Evolutionary conservation across 2,113 vertebrate species (phyloP).

Genomic region (Periophthalmodon schlosseri): DNA sequence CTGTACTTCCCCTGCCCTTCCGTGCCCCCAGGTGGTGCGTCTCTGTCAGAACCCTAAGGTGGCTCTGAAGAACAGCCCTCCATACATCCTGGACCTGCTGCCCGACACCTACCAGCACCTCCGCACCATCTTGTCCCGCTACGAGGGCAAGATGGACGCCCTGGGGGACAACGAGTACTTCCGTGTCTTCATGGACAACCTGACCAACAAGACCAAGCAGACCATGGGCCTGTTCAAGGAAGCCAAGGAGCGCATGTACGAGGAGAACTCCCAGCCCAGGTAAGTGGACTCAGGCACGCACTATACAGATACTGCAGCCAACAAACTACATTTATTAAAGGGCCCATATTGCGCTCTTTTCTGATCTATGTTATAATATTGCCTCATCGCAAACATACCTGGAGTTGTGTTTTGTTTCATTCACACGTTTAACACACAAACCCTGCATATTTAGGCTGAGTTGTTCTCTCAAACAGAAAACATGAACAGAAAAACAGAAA

Average conservation of each 20-base stretch:
- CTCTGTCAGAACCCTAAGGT: conserved; percentile 97
- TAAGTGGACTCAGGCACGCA: conserved; percentile 16
- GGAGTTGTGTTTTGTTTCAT: too few species aligned
- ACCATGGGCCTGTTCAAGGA: conserved; percentile 98
- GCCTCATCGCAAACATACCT: too few species aligned
- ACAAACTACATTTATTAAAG: too few species aligned
- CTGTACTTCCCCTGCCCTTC: not conserved
- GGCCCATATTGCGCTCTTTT: too few species aligned
- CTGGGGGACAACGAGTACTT: conserved; percentile 98
- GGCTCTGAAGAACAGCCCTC: conserved; percentile 96
- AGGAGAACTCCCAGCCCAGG: conserved; percentile 98
- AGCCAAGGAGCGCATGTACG: conserved; percentile 96
- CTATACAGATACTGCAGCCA: too few species aligned
- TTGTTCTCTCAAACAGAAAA: too few species aligned
- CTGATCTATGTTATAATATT: too few species aligned
- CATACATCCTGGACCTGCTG: conserved; percentile 96
- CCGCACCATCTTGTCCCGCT: conserved; percentile 89
- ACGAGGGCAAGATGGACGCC: conserved; percentile 96
- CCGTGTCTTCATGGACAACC: conserved; percentile 95
- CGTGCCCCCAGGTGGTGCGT: conserved; percentile 85
- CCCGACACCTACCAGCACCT: conserved; percentile 98
- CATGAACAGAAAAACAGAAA: too few species aligned
- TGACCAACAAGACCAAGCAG: conserved; percentile 98
- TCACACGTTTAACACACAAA: too few species aligned
- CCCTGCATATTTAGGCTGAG: too few species aligned